Evolutionary conservation across 1,140 invertebrate species (phyloP).

Genomic region (Carposina sasakii): DNA sequence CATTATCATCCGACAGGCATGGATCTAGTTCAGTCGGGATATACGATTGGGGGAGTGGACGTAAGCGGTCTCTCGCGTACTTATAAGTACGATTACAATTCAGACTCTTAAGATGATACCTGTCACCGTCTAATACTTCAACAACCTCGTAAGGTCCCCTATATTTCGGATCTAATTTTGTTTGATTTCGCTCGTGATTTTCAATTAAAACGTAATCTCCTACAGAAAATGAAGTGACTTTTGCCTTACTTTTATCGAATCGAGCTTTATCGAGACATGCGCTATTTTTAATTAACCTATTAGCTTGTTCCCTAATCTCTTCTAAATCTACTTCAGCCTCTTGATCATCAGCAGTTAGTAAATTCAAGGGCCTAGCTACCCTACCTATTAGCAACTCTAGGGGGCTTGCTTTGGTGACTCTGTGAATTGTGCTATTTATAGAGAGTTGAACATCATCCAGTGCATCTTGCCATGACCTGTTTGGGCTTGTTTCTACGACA

Average conservation of each 20-base stretch:
- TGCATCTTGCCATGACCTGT: constrained; percentile 26
- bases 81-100: constrained; percentile 14
- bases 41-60: constrained; percentile 2
- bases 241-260: constrained; percentile 31
- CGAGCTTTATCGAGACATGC: constrained; percentile 21
- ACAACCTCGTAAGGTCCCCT: constrained; percentile 25
- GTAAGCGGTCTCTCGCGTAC: constrained; percentile 20
- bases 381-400: constrained; percentile 33
- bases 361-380: constrained; percentile 27
- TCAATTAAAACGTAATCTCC: constrained; percentile 29
- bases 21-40: background rate
- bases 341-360: constrained; percentile 16
- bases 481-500: background rate
- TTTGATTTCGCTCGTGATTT: constrained; percentile 32
- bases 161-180: constrained; percentile 30
- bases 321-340: background rate
- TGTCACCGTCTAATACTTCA: constrained; percentile 19
- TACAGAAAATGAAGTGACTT: constrained; percentile 23
- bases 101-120: constrained; percentile 17
- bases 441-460: constrained; percentile 32
- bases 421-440: constrained; percentile 20
- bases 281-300: background rate
- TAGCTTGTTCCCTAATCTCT: background rate
- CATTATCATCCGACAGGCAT: no score
- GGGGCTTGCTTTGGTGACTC: constrained; percentile 26